A percentile compares a stretch with the other conserved stretches of the same genome.
phyloP scores from a whole-genome alignment of 2,888 invertebrate genomes.

The Cybosia mesomella region DNA sequence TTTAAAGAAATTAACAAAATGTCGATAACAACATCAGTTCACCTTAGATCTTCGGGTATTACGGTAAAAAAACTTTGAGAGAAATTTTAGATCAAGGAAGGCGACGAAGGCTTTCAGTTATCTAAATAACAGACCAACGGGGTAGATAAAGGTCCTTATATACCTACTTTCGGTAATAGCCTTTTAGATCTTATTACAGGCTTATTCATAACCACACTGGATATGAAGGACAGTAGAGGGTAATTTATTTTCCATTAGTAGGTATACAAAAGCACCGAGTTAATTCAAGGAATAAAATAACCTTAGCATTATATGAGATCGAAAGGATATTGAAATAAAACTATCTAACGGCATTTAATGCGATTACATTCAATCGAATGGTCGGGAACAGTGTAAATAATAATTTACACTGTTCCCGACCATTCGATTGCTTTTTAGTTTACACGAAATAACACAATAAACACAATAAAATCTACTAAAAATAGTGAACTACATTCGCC shows the following conservation, averaged over 20 bases:
- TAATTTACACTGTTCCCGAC: no score
- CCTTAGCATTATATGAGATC: background rate
- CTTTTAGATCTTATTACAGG: constrained; percentile 37
- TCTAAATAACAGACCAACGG: constrained; percentile 47
- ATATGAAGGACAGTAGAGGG: constrained; percentile 24
- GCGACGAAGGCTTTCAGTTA: constrained; percentile 36
- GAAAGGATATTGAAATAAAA: constrained; percentile 22
- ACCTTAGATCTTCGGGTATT: constrained; percentile 21
- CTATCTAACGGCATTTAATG: background rate
- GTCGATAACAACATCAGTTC: constrained; percentile 33
- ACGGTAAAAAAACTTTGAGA: constrained; percentile 14
- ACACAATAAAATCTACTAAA: background rate
- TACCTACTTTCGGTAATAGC: constrained; percentile 37
- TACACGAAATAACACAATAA: background rate
- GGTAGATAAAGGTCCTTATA: constrained; percentile 25
- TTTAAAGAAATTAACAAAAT: background rate
- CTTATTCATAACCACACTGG: constrained; percentile 38
- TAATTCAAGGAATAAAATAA: background rate
- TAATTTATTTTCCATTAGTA: constrained; percentile 51
- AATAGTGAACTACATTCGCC: no score
- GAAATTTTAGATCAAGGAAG: constrained; percentile 33
- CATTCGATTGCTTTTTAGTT: no score
- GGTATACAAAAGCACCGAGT: constrained; percentile 26
- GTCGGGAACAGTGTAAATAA: no score
- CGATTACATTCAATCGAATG: background rate